Conservation (phyloP, 2,797 vertebrate genomes). For the Morelia viridis region DNA sequence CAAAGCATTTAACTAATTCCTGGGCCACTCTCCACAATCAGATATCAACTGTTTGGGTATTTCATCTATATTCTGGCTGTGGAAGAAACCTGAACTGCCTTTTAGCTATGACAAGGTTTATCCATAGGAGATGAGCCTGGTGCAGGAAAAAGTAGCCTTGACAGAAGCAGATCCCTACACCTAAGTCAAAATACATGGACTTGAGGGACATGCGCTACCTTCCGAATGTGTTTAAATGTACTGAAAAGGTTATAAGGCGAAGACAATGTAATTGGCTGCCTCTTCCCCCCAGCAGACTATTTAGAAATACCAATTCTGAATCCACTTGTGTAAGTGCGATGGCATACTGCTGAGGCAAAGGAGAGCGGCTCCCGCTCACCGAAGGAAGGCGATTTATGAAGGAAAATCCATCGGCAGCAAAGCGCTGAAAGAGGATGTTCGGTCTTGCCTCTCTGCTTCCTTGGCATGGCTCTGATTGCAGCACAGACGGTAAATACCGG, state of each 20-base stretch:
- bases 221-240: slow-evolving; percentile 3
- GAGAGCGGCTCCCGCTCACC: slow-evolving; percentile 13
- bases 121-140: neutral
- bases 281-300: neutral
- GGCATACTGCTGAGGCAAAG: slow-evolving; percentile 36
- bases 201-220: neutral
- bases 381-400: slow-evolving; percentile 45
- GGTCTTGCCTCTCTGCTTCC: slow-evolving; percentile 64
- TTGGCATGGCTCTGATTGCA: slow-evolving; percentile 65
- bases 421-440: slow-evolving; percentile 43
- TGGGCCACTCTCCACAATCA: neutral
- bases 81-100: neutral
- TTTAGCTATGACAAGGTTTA: neutral
- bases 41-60: neutral
- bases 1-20: neutral
- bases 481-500: slow-evolving; percentile 64
- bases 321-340: slow-evolving; percentile 12
- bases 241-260: slow-evolving; percentile 29
- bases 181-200: neutral
- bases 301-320: slow-evolving; percentile 44
- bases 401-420: slow-evolving; percentile 58
- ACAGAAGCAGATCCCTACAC: neutral
- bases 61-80: neutral
- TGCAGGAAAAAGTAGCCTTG: neutral
- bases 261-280: slow-evolving; percentile 17